Conservation (phyloP, 2,113 vertebrate genomes). For the Poicephalus meyeri region DNA sequence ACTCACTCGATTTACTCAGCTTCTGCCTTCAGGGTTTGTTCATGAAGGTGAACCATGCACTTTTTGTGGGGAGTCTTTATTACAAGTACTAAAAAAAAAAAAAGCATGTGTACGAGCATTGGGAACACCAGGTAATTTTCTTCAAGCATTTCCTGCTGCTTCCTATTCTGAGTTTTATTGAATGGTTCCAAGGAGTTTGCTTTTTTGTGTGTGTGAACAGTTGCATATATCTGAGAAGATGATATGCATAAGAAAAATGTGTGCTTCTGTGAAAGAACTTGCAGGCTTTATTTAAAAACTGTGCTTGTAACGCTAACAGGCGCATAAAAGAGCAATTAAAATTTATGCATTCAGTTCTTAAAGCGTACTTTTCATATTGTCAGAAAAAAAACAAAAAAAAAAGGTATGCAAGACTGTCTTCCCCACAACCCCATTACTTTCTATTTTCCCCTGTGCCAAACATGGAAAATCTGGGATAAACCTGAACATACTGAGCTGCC, state of each 20-base stretch:
- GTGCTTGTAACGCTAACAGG: background rate
- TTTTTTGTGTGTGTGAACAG: background rate
- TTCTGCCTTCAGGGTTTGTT: background rate
- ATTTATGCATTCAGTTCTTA: background rate
- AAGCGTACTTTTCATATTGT: background rate
- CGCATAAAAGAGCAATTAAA: background rate
- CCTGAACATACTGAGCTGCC: background rate
- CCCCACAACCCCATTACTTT: background rate
- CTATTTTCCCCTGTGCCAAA: background rate
- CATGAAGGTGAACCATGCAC: background rate
- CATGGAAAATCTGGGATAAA: background rate
- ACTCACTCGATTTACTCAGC: background rate
- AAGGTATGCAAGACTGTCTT: background rate
- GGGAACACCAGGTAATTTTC: background rate
- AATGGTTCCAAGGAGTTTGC: background rate
- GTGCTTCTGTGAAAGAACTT: background rate
- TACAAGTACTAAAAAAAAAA: background rate
- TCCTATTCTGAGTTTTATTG: background rate
- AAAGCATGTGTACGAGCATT: background rate
- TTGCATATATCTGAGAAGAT: background rate
- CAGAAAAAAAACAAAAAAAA: background rate
- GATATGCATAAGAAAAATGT: background rate
- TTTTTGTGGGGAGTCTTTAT: background rate
- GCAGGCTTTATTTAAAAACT: conserved; percentile 28
- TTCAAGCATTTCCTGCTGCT: background rate